phyloP scores from a whole-genome alignment of 2,797 vertebrate species.

The Huso huso region DNA sequence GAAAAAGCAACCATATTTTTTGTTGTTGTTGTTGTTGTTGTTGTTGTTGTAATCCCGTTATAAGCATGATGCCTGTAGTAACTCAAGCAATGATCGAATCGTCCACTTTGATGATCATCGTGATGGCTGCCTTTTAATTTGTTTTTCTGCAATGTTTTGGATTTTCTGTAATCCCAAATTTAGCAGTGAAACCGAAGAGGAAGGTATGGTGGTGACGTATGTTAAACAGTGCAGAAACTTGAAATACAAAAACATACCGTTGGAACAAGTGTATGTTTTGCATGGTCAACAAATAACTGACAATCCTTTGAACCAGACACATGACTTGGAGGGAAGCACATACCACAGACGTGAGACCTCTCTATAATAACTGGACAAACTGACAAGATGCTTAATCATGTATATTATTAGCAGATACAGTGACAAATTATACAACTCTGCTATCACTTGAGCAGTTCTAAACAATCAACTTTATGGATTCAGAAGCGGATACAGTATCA shows the following conservation, averaged over 20 bases:
- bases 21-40: too few species aligned
- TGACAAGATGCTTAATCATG: conserved; percentile 12
- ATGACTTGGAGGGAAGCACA: conserved; percentile 28
- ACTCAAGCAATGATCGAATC: conserved; percentile 66
- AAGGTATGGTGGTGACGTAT: conserved; percentile 12
- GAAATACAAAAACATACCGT: conserved; percentile 14
- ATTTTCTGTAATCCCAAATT: conserved; percentile 68
- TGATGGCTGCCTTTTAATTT: conserved; percentile 68
- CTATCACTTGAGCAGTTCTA: too few species aligned
- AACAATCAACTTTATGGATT: too few species aligned
- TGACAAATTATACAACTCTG: background rate
- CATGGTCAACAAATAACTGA: conserved; percentile 17
- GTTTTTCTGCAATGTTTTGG: conserved; percentile 72
- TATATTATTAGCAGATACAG: background rate
- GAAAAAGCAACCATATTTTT: too few species aligned
- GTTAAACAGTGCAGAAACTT: conserved; percentile 22
- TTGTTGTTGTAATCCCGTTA: background rate
- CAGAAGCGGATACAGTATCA: too few species aligned
- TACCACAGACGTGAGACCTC: background rate
- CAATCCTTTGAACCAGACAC: conserved; percentile 6
- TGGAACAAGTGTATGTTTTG: conserved; percentile 22
- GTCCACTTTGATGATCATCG: conserved; percentile 63
- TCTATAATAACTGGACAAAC: conserved; percentile 10
- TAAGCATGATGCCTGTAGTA: conserved; percentile 51
- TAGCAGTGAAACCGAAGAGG: conserved; percentile 37